Evolutionary conservation across 2,888 invertebrate genomes (phyloP).

Genomic region (Melinopterus prodromus): DNA sequence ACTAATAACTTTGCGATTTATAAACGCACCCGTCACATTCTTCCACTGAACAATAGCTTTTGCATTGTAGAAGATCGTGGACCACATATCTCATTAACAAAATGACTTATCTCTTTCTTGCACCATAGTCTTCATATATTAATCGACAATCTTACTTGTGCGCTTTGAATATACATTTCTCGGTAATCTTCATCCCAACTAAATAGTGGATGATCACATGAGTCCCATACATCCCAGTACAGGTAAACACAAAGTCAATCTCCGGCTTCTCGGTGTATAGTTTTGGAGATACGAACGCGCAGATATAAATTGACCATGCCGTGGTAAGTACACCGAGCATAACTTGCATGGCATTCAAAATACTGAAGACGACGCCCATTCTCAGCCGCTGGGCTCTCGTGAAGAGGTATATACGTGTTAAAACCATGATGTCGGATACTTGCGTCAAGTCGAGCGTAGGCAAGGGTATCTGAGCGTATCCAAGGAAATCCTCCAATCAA

Average conservation of each 20-base stretch:
- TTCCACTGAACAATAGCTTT: no score
- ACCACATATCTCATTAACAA: no score
- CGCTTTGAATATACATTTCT: slow-evolving; percentile 56
- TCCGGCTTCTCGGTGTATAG: slow-evolving; percentile 57
- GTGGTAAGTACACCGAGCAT: slow-evolving; percentile 53
- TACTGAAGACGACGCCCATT: slow-evolving; percentile 49
- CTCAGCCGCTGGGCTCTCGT: slow-evolving; percentile 49
- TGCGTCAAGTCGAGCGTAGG: neutral
- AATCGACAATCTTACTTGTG: slow-evolving; percentile 52
- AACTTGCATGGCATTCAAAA: slow-evolving; percentile 52
- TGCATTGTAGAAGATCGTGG: no score
- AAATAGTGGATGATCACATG: slow-evolving; percentile 56
- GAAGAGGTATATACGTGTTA: slow-evolving; percentile 34
- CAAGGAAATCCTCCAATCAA: no score
- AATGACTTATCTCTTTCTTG: no score
- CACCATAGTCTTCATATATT: no score
- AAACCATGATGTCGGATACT: slow-evolving; percentile 26
- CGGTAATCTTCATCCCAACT: slow-evolving; percentile 55
- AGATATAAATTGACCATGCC: slow-evolving; percentile 54
- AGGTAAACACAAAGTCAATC: slow-evolving; percentile 57
- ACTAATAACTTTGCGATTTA: no score
- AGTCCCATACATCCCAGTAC: slow-evolving; percentile 56
- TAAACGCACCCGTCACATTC: no score
- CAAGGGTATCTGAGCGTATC: neutral
- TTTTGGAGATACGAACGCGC: slow-evolving; percentile 52